Base-by-base conservation (phyloP, 2,888 invertebrate genomes). In the Gymnoscelis rufifasciata region DNA sequence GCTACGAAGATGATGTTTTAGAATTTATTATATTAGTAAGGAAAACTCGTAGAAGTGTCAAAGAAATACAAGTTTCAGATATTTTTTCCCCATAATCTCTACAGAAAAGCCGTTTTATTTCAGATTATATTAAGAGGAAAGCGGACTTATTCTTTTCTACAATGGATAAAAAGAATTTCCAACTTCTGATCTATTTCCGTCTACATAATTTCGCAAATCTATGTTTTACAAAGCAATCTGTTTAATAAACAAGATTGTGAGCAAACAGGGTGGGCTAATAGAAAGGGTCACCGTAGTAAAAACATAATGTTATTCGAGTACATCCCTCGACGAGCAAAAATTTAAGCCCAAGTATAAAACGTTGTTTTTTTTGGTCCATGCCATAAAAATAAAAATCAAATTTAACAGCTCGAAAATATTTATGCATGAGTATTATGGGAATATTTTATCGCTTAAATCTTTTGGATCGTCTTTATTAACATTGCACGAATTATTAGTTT, bases 201-300 rank as follows among this genome's bases (percentile, higher is more conserved):
- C n/a, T n/a, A n/a, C n/a, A n/a, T n/a, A n/a, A n/a, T 19, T 19
- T 3, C 19, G 19, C 5, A 19, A 19, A 19, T 19, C 19, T 19
- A 19, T 19, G 19, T 31, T 8, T 13, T 14, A 1, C 5, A 13
- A 13, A 8, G 8, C 31, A 31, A 13, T 31, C n/a, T 15, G 75
- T 77, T 83, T 80, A 75, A 77, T 66, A 65, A 67, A 80, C 73
- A 74, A 78, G 74, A 80, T 79, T 83, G 83, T 70, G 67, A 73
- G 71, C 77, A 80, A 83, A 84, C 80, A 83, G 59, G 68, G 76
- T 71, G 78, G 78, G 74, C 79, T 84, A 83, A 83, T 84, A 83
- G 75, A 76, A 72, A 74, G 77, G 74, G 68, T 69, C 64, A 64
- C 62, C 69, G 78, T 83, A 83, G 84, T 83, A 84, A 84, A 83